phyloP scores from a whole-genome alignment of 2,113 vertebrate species.

The Eulemur rufifrons region DNA sequence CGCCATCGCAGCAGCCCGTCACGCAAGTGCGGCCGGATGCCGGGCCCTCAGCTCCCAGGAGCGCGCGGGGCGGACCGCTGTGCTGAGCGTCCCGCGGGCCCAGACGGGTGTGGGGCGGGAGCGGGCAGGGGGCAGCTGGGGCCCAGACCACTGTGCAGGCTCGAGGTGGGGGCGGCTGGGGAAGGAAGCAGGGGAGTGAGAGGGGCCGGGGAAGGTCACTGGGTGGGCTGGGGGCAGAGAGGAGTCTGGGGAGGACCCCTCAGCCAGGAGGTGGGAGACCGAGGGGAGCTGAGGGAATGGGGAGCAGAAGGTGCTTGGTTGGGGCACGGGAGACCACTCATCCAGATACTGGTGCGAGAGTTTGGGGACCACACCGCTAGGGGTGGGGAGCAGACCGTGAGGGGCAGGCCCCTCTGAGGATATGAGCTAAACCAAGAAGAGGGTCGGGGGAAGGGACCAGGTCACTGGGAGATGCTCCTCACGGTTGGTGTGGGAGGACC shows the following conservation, averaged over 20 bases:
- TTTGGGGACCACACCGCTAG: neutral
- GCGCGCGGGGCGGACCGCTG: too few species aligned
- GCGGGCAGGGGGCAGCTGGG: neutral
- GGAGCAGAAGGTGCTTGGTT: neutral
- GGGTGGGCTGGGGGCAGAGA: neutral
- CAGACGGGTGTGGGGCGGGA: neutral
- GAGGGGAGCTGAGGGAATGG: accelerated
- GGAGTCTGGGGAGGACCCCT: accelerated
- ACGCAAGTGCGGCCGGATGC: neutral
- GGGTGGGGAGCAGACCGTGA: too few species aligned
- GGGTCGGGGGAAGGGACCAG: neutral
- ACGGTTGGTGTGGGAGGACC: neutral
- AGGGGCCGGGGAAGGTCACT: neutral
- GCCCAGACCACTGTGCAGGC: neutral
- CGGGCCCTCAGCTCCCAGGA: neutral
- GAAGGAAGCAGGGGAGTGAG: neutral
- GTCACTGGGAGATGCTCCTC: neutral
- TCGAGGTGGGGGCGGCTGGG: accelerated
- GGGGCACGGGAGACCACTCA: too few species aligned
- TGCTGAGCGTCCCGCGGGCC: accelerated
- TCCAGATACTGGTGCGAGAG: neutral
- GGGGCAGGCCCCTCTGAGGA: neutral
- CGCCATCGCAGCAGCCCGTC: neutral
- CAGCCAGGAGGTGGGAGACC: too few species aligned
- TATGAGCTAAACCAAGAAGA: neutral